A percentile compares a stretch with the other conserved stretches of the same genome.
phyloP scores from a whole-genome alignment of 2,113 vertebrate species.

The Crotalus tigris region DNA sequence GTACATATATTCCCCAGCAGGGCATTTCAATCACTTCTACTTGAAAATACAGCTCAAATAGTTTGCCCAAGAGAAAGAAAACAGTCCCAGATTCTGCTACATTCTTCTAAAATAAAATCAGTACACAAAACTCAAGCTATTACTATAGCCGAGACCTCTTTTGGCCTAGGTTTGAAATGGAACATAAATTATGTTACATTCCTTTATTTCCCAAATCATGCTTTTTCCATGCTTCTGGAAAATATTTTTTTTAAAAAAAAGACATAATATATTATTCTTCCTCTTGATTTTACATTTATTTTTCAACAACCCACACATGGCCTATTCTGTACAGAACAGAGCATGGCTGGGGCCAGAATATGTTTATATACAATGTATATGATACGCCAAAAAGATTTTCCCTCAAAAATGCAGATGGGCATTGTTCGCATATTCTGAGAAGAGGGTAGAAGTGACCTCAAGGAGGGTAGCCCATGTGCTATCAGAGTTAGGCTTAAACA shows the following conservation, averaged over 20 bases:
- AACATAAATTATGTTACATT: background rate
- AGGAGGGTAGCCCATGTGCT: background rate
- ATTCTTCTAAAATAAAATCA: background rate
- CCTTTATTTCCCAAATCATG: background rate
- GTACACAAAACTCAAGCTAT: background rate
- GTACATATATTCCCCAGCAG: conserved; percentile 3
- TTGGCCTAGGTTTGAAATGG: background rate
- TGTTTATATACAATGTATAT: background rate
- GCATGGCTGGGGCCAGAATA: background rate
- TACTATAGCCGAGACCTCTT: background rate
- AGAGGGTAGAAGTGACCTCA: background rate
- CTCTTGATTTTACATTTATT: background rate
- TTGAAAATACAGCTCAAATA: background rate
- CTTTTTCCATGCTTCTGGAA: background rate
- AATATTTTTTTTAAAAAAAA: background rate
- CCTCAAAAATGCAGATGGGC: background rate
- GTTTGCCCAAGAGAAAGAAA: conserved; percentile 10
- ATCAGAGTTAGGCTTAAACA: background rate
- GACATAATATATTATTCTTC: background rate
- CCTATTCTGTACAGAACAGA: background rate
- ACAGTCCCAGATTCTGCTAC: background rate
- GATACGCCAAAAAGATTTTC: background rate
- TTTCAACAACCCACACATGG: background rate
- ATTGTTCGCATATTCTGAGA: background rate
- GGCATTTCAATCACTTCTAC: conserved; percentile 2